phyloP scores from a whole-genome alignment of 2,113 vertebrate species.

The Sinocyclocheilus rhinocerous region DNA sequence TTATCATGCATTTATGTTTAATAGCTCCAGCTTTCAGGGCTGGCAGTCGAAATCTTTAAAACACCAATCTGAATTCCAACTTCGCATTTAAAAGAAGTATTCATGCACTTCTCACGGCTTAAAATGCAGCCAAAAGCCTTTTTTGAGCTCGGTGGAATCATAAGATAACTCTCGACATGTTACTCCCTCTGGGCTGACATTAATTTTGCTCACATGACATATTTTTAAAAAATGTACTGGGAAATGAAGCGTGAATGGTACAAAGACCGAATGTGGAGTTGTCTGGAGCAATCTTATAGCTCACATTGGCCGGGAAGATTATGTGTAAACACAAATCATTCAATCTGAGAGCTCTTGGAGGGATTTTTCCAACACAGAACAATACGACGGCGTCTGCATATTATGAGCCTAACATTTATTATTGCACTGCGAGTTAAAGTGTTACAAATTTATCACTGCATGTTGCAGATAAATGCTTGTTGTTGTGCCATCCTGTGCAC shows the following conservation, averaged over 20 bases:
- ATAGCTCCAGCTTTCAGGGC: slow-evolving; percentile 55
- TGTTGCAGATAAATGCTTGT: not conserved
- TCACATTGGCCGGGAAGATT: not conserved
- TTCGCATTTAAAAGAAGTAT: slow-evolving; percentile 65
- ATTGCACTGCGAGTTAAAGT: not conserved
- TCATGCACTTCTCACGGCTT: slow-evolving; percentile 60
- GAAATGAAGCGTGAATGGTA: slow-evolving; percentile 37
- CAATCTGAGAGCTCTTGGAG: slow-evolving; percentile 5
- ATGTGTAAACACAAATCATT: slow-evolving; percentile 31
- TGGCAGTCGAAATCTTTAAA: slow-evolving; percentile 65
- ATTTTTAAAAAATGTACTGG: slow-evolving; percentile 17
- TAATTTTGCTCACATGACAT: slow-evolving; percentile 40
- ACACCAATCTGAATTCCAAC: slow-evolving; percentile 55
- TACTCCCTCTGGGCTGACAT: slow-evolving; percentile 56
- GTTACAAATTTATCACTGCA: not conserved
- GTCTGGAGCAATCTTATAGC: slow-evolving; percentile 22
- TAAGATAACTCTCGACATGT: slow-evolving; percentile 62
- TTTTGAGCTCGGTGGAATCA: slow-evolving; percentile 54
- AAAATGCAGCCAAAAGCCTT: slow-evolving; percentile 54
- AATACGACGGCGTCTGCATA: slow-evolving; percentile 8
- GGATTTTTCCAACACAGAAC: not conserved
- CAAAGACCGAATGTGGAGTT: not conserved
- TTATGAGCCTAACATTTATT: not conserved
- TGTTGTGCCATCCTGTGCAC: not conserved
- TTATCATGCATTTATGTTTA: slow-evolving; percentile 72